Conservation (phyloP, 1,140 invertebrate genomes). For the Heliconius hermathena region DNA sequence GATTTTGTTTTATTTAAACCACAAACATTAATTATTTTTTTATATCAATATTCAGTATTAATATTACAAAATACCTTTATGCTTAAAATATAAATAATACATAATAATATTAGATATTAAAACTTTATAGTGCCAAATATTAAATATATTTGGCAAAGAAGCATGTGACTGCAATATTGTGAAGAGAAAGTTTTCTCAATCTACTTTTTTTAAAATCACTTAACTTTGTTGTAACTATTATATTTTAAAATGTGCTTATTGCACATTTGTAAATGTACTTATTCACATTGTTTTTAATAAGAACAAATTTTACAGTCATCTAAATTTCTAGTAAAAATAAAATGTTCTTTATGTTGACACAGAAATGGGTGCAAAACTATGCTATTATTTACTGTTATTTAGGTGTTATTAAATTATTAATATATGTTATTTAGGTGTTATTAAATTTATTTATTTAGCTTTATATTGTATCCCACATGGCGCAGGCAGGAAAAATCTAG, state of each 20-base stretch:
- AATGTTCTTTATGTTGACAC: neutral
- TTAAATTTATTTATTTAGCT: too few species aligned
- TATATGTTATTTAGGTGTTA: neutral
- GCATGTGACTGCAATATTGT: slow-evolving; percentile 25
- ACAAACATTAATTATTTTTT: neutral
- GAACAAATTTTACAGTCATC: too few species aligned
- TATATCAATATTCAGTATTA: neutral
- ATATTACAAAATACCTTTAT: neutral
- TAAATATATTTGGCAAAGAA: neutral
- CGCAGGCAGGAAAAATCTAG: too few species aligned
- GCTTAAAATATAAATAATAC: neutral
- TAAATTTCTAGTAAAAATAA: neutral
- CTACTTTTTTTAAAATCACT: slow-evolving; percentile 20
- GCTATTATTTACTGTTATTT: neutral
- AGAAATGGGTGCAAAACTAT: neutral
- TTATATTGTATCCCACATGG: too few species aligned
- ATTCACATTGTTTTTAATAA: neutral
- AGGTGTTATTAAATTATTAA: neutral
- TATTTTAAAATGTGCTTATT: neutral
- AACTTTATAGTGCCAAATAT: neutral
- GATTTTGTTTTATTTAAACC: neutral
- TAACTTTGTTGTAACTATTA: neutral
- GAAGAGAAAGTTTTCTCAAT: slow-evolving; percentile 37
- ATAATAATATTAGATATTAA: neutral
- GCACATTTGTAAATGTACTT: too few species aligned